phyloP scores from a whole-genome alignment of 2,113 vertebrate species.

The Scalopus aquaticus region DNA sequence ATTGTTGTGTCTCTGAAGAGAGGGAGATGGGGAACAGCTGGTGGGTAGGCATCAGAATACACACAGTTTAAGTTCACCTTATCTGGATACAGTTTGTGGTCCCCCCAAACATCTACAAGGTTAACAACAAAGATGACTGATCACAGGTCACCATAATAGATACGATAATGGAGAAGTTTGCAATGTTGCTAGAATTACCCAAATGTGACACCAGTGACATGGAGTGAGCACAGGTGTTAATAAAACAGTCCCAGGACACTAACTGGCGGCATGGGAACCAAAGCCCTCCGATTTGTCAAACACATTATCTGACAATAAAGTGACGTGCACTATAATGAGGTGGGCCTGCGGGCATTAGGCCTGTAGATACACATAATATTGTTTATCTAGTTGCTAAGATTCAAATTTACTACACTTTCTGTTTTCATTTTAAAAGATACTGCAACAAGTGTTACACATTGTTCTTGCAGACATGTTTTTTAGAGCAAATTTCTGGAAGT shows the following conservation, averaged over 20 bases:
- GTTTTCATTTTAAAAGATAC: too few species aligned
- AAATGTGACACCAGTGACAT: background rate
- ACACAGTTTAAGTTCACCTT: background rate
- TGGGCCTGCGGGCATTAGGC: background rate
- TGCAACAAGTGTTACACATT: background rate
- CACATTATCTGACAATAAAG: background rate
- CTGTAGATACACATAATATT: background rate
- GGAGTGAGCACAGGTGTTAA: background rate
- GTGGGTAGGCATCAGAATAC: background rate
- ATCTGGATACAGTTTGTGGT: background rate
- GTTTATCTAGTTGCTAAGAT: background rate
- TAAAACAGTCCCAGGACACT: too few species aligned
- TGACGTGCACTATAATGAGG: background rate
- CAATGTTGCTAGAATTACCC: background rate
- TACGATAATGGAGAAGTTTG: background rate
- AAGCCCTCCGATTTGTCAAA: background rate
- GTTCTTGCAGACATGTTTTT: background rate
- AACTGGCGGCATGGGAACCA: too few species aligned
- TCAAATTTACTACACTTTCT: background rate
- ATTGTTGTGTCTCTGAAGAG: background rate
- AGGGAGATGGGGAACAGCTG: background rate
- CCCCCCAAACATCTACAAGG: background rate
- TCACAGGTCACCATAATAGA: background rate
- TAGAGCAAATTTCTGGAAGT: conserved; percentile 33
- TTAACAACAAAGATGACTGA: background rate